These are phyloP conservation scores for Nasalis larvatus DNA, from an alignment of 2,113 vertebrate species.

Conservation along the genomic window DNA sequence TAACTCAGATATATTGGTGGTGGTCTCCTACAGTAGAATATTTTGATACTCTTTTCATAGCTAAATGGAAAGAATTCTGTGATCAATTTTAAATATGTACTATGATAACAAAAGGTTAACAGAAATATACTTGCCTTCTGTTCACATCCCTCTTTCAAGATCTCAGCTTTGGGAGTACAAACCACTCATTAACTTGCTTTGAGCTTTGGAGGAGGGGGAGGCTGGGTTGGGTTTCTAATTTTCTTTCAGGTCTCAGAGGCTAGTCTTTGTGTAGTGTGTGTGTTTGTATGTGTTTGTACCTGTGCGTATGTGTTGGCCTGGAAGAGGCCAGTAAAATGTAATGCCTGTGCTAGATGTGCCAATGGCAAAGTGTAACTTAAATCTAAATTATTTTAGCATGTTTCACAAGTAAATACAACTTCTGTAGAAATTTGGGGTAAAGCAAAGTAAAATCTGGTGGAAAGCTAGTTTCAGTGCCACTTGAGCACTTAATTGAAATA, in stretches of 20 bases:
- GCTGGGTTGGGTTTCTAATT: neutral
- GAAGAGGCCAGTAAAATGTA: neutral
- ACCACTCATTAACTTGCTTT: neutral
- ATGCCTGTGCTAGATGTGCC: neutral
- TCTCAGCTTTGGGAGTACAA: neutral
- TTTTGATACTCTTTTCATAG: neutral
- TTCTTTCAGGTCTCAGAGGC: neutral
- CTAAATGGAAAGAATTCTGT: neutral
- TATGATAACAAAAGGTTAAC: neutral
- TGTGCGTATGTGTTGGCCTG: neutral
- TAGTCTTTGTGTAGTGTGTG: neutral
- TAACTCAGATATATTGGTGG: neutral
- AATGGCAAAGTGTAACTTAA: neutral
- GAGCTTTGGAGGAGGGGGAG: neutral
- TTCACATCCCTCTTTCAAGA: neutral
- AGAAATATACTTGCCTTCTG: neutral
- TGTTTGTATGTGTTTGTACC: neutral
- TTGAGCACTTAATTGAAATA: neutral
- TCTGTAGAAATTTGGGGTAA: neutral
- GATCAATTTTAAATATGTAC: neutral
- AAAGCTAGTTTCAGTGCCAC: slow-evolving; percentile 16
- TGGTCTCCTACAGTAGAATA: neutral
- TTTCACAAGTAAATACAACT: neutral
- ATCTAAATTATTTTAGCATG: neutral
- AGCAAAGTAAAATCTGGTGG: slow-evolving; percentile 10